A percentile compares a stretch with the other conserved stretches of the same genome.
These are phyloP conservation scores for Odocoileus hemionus DNA, from an alignment of 2,113 vertebrate species.

Conservation along the genomic window DNA sequence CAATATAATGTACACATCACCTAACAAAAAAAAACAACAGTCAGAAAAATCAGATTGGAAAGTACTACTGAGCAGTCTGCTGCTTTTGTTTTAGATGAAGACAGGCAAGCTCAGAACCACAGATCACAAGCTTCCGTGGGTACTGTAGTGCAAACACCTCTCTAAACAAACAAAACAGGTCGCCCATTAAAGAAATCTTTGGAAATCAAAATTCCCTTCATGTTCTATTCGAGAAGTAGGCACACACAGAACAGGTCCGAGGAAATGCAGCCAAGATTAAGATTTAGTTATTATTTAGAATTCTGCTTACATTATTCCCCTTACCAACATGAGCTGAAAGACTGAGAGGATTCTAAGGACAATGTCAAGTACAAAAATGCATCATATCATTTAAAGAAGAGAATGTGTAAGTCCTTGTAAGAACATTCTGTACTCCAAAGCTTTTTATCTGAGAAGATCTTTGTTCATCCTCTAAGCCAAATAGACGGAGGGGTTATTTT, in stretches of 20 bases:
- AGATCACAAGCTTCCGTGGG: background rate
- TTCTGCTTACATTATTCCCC: background rate
- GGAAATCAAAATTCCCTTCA: constrained; percentile 29
- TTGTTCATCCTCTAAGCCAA: constrained; percentile 30
- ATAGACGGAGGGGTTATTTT: constrained; percentile 17
- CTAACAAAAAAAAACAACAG: background rate
- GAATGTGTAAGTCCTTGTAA: background rate
- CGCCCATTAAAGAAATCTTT: background rate
- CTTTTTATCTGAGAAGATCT: constrained; percentile 34
- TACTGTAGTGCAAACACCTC: background rate
- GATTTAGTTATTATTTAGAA: background rate
- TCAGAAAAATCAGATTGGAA: constrained; percentile 6
- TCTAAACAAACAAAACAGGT: background rate
- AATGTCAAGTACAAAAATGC: constrained; percentile 24
- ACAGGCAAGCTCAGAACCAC: background rate
- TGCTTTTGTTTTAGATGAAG: background rate
- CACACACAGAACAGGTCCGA: background rate
- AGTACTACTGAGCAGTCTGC: background rate
- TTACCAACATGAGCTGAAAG: background rate
- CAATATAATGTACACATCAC: background rate
- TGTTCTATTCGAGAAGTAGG: background rate
- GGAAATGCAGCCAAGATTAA: background rate
- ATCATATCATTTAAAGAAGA: constrained; percentile 9
- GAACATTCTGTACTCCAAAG: constrained; percentile 38
- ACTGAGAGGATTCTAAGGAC: background rate